These are phyloP conservation scores for Drosophila biarmipes DNA, from an alignment of 1,140 invertebrate genomes.

Conservation along the genomic window DNA sequence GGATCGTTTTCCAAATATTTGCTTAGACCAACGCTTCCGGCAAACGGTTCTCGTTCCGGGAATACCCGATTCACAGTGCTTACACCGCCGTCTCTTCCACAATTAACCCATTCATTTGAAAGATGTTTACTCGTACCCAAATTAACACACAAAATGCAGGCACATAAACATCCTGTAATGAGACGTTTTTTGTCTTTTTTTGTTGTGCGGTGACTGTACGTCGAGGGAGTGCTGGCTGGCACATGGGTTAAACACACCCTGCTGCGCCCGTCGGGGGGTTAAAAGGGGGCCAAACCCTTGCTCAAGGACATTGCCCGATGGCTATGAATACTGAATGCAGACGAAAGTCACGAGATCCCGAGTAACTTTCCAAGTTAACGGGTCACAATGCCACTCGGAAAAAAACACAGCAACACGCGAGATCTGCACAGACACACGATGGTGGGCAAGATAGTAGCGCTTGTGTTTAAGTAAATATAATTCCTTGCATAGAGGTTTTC, in stretches of 20 bases:
- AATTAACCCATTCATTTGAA: conserved; percentile 14
- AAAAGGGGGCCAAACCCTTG: conserved; percentile 23
- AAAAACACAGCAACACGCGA: conserved; percentile 12
- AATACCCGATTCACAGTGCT: neutral
- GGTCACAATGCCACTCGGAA: conserved; percentile 34
- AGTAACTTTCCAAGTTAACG: conserved; percentile 42
- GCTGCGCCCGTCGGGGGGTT: neutral
- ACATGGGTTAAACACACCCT: conserved; percentile 18
- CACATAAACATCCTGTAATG: conserved; percentile 24
- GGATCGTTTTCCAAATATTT: neutral
- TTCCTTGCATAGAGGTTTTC: too few relatives aligned
- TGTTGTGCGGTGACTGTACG: conserved; percentile 24
- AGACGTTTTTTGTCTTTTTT: neutral
- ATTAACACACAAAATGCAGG: conserved; percentile 8
- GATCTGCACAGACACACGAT: neutral
- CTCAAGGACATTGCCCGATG: conserved; percentile 25
- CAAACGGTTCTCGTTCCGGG: neutral
- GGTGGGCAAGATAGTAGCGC: neutral
- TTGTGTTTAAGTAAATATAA: neutral
- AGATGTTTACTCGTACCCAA: conserved; percentile 2
- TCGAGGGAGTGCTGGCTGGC: conserved; percentile 8
- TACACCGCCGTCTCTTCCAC: conserved; percentile 1
- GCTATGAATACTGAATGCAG: conserved; percentile 35
- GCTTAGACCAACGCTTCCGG: neutral
- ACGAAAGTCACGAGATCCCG: conserved; percentile 35